Evolutionary conservation across 2,888 invertebrate genomes (phyloP), one percentile per base, ranked within the genome.

Genomic region (Diaperis boleti): DNA sequence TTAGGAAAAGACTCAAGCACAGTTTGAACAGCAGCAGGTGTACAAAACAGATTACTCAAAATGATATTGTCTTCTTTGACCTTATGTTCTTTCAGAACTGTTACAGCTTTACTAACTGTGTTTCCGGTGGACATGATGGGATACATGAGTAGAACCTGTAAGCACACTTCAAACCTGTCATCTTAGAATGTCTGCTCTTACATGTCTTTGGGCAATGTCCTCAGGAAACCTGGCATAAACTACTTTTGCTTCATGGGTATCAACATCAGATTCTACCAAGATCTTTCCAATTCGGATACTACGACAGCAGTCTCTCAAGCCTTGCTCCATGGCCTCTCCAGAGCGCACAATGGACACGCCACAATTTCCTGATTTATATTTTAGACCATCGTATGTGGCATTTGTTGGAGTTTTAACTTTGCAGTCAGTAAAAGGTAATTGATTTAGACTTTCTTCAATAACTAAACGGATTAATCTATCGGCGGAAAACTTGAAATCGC

Each of bases 41-140:
- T 98, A 76, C 96, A 96, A 84, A 99, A 99, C 49, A 99, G 86
- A 82, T 98, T 98, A 49, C 98, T 94, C n/a, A 99, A 84, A 72
- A 98, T 95, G 64, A 99, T 96, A 74, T 96, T 93, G 65, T 93
- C 93, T 82, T 98, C 97, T 64, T 89, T 88, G 0, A 98, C 98
- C 8, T 93, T 92, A 77, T 98, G 96, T 74, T 98, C 96, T 67
- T 94, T 93, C 29, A 99, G 83, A 0, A 98, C 96, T 75, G 94
- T 92, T 0, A 98, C 94, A 0, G 98, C 97, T 87, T 91, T 89
- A 72, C 89, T 90, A 3, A 98, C 96, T 41, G 98, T 98, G 79
- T 97, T 98, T 1, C 99, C 98, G 0, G 97, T 96, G 66, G 96
- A 96, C 95, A 99, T 96, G 59, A 98, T 98, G 6, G 98, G 98